A percentile compares a stretch with the other conserved stretches of the same genome.
Evolutionary conservation across 2,797 vertebrate species (phyloP).

Genomic region (Lithobates sylvaticus): DNA sequence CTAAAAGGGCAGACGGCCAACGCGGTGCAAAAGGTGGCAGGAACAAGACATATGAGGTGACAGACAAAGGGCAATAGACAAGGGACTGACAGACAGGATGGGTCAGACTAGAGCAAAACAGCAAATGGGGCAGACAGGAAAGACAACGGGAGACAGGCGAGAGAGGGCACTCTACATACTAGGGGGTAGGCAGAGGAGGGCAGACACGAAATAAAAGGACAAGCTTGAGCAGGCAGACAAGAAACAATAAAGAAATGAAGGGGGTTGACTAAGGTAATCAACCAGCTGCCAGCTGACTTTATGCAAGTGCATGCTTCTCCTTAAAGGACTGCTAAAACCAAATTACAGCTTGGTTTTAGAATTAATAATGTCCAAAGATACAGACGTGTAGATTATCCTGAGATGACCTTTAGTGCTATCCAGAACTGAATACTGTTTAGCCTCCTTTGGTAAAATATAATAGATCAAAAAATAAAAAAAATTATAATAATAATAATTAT

Average conservation of each 20-base stretch:
- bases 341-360: neutral
- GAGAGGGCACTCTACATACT: neutral
- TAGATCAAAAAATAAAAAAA: neutral
- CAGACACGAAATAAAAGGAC: neutral
- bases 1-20: neutral
- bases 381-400: neutral
- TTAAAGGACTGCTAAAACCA: neutral
- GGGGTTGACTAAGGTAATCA: neutral
- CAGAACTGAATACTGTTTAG: neutral
- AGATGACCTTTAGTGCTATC: neutral
- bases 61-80: constrained; percentile 1
- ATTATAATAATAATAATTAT: too few species aligned
- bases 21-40: neutral
- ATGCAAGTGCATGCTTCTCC: neutral
- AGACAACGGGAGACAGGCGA: neutral
- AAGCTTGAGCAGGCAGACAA: neutral
- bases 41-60: neutral
- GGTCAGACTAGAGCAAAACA: neutral
- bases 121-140: neutral
- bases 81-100: constrained; percentile 3
- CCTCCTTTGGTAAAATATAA: neutral
- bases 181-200: neutral
- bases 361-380: neutral
- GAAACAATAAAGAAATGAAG: neutral
- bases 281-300: constrained; percentile 10